Percentiles rank a stretch among this genome's conserved stretches.
These are phyloP conservation scores for Oreochromis grahami DNA, from an alignment of 2,797 vertebrate species.

Conservation along the genomic window DNA sequence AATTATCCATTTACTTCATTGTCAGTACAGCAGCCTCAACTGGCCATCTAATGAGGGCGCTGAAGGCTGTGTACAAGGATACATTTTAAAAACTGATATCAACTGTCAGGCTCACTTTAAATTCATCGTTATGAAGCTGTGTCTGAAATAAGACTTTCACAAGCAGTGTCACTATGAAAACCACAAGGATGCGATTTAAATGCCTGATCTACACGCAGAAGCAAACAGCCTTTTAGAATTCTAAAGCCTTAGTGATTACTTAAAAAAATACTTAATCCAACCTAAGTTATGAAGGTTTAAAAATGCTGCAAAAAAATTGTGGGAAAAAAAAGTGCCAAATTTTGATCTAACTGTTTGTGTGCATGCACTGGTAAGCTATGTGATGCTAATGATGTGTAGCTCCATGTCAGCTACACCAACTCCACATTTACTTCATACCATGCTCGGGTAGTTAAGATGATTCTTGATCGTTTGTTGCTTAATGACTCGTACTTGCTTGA, in stretches of 20 bases:
- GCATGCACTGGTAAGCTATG: background rate
- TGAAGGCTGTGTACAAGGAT: background rate
- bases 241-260: background rate
- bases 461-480: background rate
- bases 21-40: background rate
- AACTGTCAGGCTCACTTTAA: background rate
- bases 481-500: background rate
- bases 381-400: background rate
- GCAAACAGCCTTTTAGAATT: background rate
- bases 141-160: background rate
- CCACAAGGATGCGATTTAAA: background rate
- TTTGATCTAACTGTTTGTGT: background rate
- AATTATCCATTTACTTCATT: background rate
- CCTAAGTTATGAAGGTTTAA: background rate
- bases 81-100: background rate
- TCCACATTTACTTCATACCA: background rate
- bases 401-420: background rate
- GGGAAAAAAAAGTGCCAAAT: background rate
- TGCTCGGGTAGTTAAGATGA: accelerated
- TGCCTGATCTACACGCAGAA: background rate
- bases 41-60: background rate
- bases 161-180: background rate
- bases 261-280: no score
- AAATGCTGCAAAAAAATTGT: background rate
- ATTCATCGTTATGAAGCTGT: background rate